Evolutionary conservation across 1,140 invertebrate genomes (phyloP), one percentile per base, ranked within the genome.

Genomic region (Bilobella aurantiaca): DNA sequence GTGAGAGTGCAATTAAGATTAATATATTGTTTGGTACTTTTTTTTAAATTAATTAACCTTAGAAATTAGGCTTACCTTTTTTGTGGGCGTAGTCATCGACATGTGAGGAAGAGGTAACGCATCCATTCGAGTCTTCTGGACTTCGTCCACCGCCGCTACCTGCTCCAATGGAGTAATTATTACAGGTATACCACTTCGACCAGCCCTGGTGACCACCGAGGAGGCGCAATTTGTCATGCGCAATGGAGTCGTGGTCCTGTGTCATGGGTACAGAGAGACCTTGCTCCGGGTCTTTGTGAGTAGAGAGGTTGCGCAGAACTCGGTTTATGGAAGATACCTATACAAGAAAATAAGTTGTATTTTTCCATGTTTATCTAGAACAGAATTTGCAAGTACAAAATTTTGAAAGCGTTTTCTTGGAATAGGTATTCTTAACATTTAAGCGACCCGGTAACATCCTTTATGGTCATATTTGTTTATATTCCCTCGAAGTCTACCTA

Each of bases 251-350:
- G 47, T 66, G 66, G 37, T 69, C 62, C 23, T 64, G 57, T 3
- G 62, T 30, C 42, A 69, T 63, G 12, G 47, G 27, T 3, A 29
- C 53, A 14, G 57, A 29, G 23, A 71, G 37, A 8, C 64, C 65
- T 16, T 72, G 69, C 25, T 31, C 49, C 31, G 78, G 76, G 74
- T 93, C 90, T 73, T 93, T 96, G 76, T 94, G 90, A 3, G 91
- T 89, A 0, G 92, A 90, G 62, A 98, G 81, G 79, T 96, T 97
- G 47, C 94, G 83, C 67, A 98, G 81, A n/a, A 98, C 94, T 69
- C 94, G 87, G 80, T 97, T 97, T 73, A 97, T 98, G n/a, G 93
- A 97, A 5, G 94, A 98, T 46, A 97, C 93, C 93, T 96, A n/a
- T n/a, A n/a, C n/a, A 64, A 25, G 56, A 58, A 31, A 16, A 60